Percentiles rank a stretch among this genome's conserved stretches.
These are phyloP conservation scores for Lasius fuliginosus DNA, from an alignment of 2,888 invertebrate species.

Conservation along the genomic window DNA sequence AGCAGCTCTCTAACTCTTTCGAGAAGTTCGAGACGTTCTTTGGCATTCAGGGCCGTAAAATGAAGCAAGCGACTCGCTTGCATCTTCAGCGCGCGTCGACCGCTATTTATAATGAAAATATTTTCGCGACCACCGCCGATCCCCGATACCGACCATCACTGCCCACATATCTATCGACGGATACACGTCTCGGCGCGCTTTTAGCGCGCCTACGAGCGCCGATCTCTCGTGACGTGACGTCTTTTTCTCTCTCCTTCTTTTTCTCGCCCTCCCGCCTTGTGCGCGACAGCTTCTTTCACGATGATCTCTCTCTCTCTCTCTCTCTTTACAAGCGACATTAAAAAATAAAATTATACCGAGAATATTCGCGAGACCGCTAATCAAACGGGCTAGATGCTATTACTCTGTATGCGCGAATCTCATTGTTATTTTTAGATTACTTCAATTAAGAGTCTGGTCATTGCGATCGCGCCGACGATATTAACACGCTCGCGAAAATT, in stretches of 20 bases:
- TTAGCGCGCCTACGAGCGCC: slow-evolving; percentile 69
- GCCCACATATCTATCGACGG: slow-evolving; percentile 76
- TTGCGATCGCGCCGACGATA: background rate
- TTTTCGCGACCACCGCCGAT: slow-evolving; percentile 75
- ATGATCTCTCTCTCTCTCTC: too few species aligned
- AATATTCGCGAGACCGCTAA: background rate
- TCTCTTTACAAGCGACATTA: background rate
- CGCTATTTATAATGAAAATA: slow-evolving; percentile 85
- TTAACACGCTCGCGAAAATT: slow-evolving; percentile 25
- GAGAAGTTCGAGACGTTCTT: slow-evolving; percentile 22
- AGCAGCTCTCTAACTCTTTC: background rate
- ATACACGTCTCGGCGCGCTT: slow-evolving; percentile 73
- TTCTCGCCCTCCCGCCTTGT: background rate
- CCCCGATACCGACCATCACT: slow-evolving; percentile 65
- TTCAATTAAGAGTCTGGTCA: background rate
- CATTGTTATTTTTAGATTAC: background rate
- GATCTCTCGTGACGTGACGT: slow-evolving; percentile 59
- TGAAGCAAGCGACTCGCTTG: slow-evolving; percentile 65
- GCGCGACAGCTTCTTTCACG: background rate
- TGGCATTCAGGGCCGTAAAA: slow-evolving; percentile 75
- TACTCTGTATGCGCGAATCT: background rate
- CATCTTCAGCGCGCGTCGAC: slow-evolving; percentile 62
- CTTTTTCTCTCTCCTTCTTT: slow-evolving; percentile 46
- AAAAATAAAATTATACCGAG: slow-evolving; percentile 13
- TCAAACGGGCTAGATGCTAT: background rate